These are phyloP conservation scores for Steatocranus sp. DNA, from an alignment of 2,797 vertebrate genomes.

Conservation along the genomic window DNA sequence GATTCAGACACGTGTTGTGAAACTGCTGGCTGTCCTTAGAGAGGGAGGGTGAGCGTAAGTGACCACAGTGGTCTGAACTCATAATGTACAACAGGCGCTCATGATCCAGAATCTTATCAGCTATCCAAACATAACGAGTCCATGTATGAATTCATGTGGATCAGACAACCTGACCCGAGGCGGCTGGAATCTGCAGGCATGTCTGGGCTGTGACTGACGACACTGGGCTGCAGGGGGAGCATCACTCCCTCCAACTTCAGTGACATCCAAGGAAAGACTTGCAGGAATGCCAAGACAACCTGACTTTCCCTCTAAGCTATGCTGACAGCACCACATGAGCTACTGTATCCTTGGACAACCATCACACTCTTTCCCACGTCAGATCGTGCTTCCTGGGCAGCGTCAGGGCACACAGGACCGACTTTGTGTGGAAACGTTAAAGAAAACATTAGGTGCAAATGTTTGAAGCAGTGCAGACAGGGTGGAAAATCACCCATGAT, in stretches of 20 bases:
- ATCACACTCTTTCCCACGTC: slow-evolving; percentile 40
- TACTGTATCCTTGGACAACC: slow-evolving; percentile 54
- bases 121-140: slow-evolving; percentile 37
- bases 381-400: slow-evolving; percentile 44
- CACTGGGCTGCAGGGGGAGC: slow-evolving; percentile 4
- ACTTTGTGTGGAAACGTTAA: slow-evolving; percentile 56
- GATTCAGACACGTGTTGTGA: background rate
- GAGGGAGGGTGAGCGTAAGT: background rate
- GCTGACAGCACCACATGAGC: slow-evolving; percentile 35
- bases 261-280: slow-evolving; percentile 17
- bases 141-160: slow-evolving; percentile 38
- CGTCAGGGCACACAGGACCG: slow-evolving; percentile 40
- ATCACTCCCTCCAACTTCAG: slow-evolving; percentile 12
- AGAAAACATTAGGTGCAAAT: slow-evolving; percentile 51
- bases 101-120: slow-evolving; percentile 25
- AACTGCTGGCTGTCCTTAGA: slow-evolving; percentile 48
- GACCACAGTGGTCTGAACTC: slow-evolving; percentile 17
- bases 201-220: slow-evolving; percentile 39
- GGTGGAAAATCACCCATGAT: slow-evolving; percentile 67
- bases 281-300: slow-evolving; percentile 25
- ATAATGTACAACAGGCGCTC: slow-evolving; percentile 14
- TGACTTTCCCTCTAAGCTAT: slow-evolving; percentile 11
- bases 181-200: slow-evolving; percentile 18
- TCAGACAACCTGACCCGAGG: background rate
- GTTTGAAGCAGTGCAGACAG: slow-evolving; percentile 45